Conservation (phyloP, 2,888 invertebrate species). For the Herminia tarsipennalis region DNA sequence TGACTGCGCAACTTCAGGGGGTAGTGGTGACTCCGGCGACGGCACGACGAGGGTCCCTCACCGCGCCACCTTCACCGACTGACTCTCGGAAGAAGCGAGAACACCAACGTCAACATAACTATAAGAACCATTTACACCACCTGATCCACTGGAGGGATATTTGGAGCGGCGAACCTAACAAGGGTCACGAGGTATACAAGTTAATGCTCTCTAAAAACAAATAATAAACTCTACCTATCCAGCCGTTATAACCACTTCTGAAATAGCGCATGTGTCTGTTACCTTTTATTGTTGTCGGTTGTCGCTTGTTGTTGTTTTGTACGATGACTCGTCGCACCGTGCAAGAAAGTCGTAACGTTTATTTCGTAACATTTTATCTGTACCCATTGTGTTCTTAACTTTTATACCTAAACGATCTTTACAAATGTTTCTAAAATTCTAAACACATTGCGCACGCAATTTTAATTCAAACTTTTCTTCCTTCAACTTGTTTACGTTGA, state of each 20-base stretch:
- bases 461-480: too few relatives aligned
- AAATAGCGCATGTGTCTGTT: constrained; percentile 47
- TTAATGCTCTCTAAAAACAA: constrained; percentile 26
- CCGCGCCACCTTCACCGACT: constrained; percentile 81
- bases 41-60: constrained; percentile 72
- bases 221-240: constrained; percentile 30
- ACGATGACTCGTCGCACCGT: constrained; percentile 36
- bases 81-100: constrained; percentile 78
- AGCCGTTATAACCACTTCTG: constrained; percentile 36
- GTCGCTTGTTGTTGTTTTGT: constrained; percentile 43
- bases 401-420: constrained; percentile 9
- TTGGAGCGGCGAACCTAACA: constrained; percentile 79
- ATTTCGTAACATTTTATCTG: constrained; percentile 27
- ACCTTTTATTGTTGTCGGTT: constrained; percentile 24
- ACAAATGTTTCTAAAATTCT: constrained; percentile 8
- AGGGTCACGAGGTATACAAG: constrained; percentile 73
- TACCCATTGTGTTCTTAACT: constrained; percentile 19
- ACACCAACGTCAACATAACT: constrained; percentile 72
- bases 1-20: constrained; percentile 62
- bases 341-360: constrained; percentile 32
- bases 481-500: neutral
- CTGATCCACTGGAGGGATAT: constrained; percentile 81
- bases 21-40: constrained; percentile 60
- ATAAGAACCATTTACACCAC: constrained; percentile 78
- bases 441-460: neutral